Evolutionary conservation across 2,113 vertebrate genomes (phyloP).

Genomic region (Lamprologus callipterus): DNA sequence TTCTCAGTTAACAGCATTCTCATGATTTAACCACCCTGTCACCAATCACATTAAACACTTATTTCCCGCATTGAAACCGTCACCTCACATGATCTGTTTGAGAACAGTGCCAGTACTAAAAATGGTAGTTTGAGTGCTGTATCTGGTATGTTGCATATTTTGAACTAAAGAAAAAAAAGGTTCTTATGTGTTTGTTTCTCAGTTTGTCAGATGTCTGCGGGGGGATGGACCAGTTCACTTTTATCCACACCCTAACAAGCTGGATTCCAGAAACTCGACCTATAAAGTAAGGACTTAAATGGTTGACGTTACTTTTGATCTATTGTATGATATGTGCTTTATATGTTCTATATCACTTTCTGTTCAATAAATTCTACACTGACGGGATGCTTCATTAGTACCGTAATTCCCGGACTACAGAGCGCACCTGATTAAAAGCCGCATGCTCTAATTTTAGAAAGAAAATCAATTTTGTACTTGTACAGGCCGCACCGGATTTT

Average conservation of each 20-base stretch:
- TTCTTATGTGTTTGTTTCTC: neutral
- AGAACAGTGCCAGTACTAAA: neutral
- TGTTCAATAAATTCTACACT: neutral
- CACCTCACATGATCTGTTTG: neutral
- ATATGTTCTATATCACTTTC: neutral
- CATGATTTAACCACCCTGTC: neutral
- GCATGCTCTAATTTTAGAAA: too few relatives aligned
- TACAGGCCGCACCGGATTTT: too few relatives aligned
- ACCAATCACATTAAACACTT: neutral
- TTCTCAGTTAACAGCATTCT: neutral
- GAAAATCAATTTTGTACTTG: too few relatives aligned
- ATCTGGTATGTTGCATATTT: neutral
- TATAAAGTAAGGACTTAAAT: conserved; percentile 71
- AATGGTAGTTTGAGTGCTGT: neutral
- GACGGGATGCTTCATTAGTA: neutral
- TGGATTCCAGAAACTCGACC: conserved; percentile 86
- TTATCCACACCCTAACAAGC: conserved; percentile 83
- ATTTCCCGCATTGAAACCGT: neutral
- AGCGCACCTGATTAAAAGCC: too few relatives aligned
- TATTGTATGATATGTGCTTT: neutral
- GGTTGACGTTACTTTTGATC: neutral
- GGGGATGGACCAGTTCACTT: conserved; percentile 82
- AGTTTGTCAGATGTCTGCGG: conserved; percentile 52
- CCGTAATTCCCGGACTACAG: neutral
- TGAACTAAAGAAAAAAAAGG: neutral